Base-by-base conservation (phyloP, 37 sponge, comb jelly and placozoan species). In the Cliona cf. orientalis region DNA sequence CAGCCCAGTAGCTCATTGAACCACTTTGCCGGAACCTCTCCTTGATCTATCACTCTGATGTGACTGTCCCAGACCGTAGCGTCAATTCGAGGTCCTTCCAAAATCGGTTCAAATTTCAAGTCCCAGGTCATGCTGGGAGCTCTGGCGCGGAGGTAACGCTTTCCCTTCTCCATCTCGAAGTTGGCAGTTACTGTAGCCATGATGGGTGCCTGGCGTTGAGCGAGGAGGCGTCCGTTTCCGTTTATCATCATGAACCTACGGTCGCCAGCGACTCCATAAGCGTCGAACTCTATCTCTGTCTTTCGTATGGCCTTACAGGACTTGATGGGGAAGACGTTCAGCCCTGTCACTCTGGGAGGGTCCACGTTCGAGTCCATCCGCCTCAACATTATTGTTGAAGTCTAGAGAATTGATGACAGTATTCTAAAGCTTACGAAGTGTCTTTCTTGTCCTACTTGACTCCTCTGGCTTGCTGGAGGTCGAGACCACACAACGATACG, bases 291-390 rank as follows among this genome's bases (percentile, higher is more conserved):
- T 11, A 87, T 66, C 49, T 75, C 71, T 32, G 83, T 41, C 42
- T 87, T 78, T 38, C 46, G 39, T 31, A 84, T 70, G 0, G 76
- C 84, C 31, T 79, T 74, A 65, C 91, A 91, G n/a, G 95, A 90
- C 68, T 94, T 94, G 31, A 94, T 65, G 31, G 95, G 95, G 42
- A 80, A 91, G 44, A 81, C 26, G 68, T 94, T 91, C 17, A 94
- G 76, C 6, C 71, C 58, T 0, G 79, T 63, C 12, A 93, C 94
- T 32, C 1, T 42, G 5, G 61, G 26, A 6, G n/a, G n/a, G n/a
- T n/a, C n/a, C n/a, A 22, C 57, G 21, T n/a, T n/a, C n/a, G n/a
- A n/a, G n/a, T n/a, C n/a, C n/a, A n/a, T n/a, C n/a, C n/a, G n/a
- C n/a, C n/a, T n/a, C n/a, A n/a, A n/a, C n/a, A n/a, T n/a, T n/a